These are phyloP conservation scores for Hedya salicella DNA, from an alignment of 2,888 invertebrate species.

Conservation along the genomic window DNA sequence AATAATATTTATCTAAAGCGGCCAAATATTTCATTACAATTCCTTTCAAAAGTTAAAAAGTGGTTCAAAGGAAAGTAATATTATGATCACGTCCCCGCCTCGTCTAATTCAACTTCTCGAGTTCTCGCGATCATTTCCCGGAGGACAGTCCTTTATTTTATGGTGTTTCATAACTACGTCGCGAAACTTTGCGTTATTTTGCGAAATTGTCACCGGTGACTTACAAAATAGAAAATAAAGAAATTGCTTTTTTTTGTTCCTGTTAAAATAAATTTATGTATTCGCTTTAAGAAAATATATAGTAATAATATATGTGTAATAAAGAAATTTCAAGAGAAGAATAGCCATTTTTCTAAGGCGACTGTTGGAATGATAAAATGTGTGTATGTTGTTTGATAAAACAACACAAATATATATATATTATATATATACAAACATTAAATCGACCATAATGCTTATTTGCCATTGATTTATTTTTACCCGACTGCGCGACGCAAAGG, in stretches of 20 bases:
- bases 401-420: too few relatives aligned
- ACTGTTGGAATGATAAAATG: too few relatives aligned
- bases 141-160: constrained; percentile 60
- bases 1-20: background rate
- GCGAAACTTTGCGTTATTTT: constrained; percentile 52
- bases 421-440: too few relatives aligned
- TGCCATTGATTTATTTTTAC: too few relatives aligned
- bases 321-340: too few relatives aligned
- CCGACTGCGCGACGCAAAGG: too few relatives aligned
- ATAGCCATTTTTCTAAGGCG: too few relatives aligned
- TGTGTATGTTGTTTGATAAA: too few relatives aligned
- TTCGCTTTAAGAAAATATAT: too few relatives aligned
- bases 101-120: constrained; percentile 72
- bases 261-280: too few relatives aligned
- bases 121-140: constrained; percentile 65
- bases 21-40: constrained; percentile 8
- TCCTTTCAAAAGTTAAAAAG: constrained; percentile 43
- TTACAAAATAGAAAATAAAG: constrained; percentile 22
- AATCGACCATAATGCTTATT: too few relatives aligned
- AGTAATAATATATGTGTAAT: too few relatives aligned
- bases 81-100: constrained; percentile 63
- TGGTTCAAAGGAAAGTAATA: constrained; percentile 49
- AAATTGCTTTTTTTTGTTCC: constrained; percentile 6
- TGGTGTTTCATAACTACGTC: constrained; percentile 56
- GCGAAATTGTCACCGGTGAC: constrained; percentile 48